These are phyloP conservation scores for Tenualosa thibaudeaui DNA, from an alignment of 2,797 vertebrate species.

Conservation along the genomic window DNA sequence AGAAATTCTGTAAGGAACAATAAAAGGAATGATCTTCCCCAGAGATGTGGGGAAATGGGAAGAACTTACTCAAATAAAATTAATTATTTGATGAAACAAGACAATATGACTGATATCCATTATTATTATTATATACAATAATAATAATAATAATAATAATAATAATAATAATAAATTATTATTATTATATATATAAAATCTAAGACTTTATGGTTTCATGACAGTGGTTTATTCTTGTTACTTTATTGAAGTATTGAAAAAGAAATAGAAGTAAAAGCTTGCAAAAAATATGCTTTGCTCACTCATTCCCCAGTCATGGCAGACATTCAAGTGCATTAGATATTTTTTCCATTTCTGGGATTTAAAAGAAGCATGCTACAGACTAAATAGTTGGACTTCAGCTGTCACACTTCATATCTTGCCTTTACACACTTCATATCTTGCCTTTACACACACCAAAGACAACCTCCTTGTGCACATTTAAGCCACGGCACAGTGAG, in stretches of 20 bases:
- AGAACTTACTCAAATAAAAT: neutral
- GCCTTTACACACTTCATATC: neutral
- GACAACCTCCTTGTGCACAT: neutral
- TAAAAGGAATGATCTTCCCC: neutral
- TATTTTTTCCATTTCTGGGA: neutral
- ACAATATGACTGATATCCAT: no score
- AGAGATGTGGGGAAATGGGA: neutral
- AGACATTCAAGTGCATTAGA: neutral
- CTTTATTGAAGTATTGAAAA: neutral
- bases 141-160: no score
- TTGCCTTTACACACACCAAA: neutral
- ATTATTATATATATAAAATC: no score
- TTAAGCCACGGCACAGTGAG: neutral
- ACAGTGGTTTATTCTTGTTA: neutral
- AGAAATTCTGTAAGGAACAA: neutral
- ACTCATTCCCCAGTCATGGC: neutral
- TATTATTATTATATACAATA: no score
- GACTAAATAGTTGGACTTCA: neutral
- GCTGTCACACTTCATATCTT: slow-evolving; percentile 8
- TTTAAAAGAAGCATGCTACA: neutral
- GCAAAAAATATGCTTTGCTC: neutral
- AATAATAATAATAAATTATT: no score
- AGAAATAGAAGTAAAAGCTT: neutral
- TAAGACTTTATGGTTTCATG: neutral
- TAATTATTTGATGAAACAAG: no score